Percentiles rank a stretch among this genome's conserved stretches.
Evolutionary conservation across 2,797 vertebrate species (phyloP).

Genomic region (Apodemus agrarius): DNA sequence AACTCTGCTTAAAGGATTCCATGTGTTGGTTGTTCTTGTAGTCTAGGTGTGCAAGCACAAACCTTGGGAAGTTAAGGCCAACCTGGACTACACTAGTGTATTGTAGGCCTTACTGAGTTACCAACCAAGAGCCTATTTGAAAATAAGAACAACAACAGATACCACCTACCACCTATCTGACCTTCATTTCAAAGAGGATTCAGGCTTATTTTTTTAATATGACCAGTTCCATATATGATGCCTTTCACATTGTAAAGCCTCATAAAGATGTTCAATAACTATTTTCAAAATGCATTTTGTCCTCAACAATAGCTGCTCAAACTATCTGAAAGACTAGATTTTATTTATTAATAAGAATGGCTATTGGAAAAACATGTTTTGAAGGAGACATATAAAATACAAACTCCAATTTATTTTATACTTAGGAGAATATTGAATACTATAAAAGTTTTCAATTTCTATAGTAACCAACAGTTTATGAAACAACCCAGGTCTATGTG

Average conservation of each 20-base stretch:
- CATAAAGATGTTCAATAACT: not conserved
- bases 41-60: not conserved
- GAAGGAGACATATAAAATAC: not conserved
- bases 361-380: conserved; percentile 3
- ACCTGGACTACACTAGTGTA: not conserved
- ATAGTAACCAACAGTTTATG: not conserved
- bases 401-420: conserved; percentile 2
- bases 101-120: not conserved
- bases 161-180: not conserved
- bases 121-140: not conserved
- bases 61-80: not conserved
- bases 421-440: not conserved
- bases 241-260: not conserved
- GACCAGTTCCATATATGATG: not conserved
- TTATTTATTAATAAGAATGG: not conserved
- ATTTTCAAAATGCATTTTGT: not conserved
- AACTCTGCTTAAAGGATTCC: not conserved
- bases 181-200: not conserved
- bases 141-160: not conserved
- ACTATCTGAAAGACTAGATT: not conserved
- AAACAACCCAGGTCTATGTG: not conserved
- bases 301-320: not conserved
- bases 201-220: not conserved
- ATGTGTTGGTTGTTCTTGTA: not conserved
- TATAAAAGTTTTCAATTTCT: not conserved